phyloP scores from a whole-genome alignment of 2,888 invertebrate genomes.

The Lomographa bimaculata region DNA sequence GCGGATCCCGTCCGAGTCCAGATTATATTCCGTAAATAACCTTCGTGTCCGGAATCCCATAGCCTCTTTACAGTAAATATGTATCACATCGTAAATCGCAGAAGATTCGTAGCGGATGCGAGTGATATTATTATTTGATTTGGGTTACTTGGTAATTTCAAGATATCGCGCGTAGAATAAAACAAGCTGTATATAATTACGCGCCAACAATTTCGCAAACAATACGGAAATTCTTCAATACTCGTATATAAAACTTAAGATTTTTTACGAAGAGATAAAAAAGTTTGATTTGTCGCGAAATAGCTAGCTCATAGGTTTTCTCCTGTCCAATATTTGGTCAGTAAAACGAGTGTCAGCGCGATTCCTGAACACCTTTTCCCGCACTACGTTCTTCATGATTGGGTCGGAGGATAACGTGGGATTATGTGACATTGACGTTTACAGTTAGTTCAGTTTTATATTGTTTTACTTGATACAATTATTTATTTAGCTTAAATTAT shows the following conservation, averaged over 20 bases:
- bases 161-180: slow-evolving; percentile 17
- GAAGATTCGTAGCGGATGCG: slow-evolving; percentile 13
- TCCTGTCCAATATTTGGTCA: slow-evolving; percentile 13
- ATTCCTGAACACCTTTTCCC: slow-evolving; percentile 1
- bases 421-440: no score
- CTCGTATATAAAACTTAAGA: no score
- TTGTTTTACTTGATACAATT: no score
- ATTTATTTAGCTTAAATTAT: no score
- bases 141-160: slow-evolving; percentile 11
- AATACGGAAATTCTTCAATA: slow-evolving; percentile 19
- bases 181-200: slow-evolving; percentile 19
- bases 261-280: no score
- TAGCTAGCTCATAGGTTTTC: slow-evolving; percentile 1
- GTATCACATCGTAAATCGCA: slow-evolving; percentile 16
- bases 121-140: slow-evolving; percentile 25
- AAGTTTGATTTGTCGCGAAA: background rate
- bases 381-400: no score
- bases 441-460: no score
- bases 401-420: no score
- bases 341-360: slow-evolving; percentile 18
- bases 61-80: slow-evolving; percentile 4
- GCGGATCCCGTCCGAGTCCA: slow-evolving; percentile 5
- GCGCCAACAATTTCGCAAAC: slow-evolving; percentile 15
- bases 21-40: slow-evolving; percentile 14
- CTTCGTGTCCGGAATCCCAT: slow-evolving; percentile 10